phyloP scores from a whole-genome alignment of 2,797 vertebrate species.

The Odontamblyopus rebecca region DNA sequence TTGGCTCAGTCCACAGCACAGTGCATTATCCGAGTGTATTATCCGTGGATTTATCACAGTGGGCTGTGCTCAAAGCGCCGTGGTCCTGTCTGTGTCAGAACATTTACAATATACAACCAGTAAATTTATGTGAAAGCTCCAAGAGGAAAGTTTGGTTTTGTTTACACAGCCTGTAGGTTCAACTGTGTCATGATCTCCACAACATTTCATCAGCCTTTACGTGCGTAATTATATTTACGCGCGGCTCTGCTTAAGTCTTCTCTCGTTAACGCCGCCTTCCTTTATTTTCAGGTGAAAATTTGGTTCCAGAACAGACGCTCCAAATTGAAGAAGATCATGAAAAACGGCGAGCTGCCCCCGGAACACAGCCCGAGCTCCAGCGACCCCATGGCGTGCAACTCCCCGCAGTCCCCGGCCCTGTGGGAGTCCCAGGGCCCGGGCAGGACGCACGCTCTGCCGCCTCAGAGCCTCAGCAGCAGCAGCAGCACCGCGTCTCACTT shows the following conservation, averaged over 20 bases:
- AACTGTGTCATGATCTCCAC: no score
- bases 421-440: conserved; percentile 94
- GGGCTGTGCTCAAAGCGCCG: no score
- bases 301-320: conserved; percentile 99
- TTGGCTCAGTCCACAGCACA: no score
- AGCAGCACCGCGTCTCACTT: conserved; percentile 81
- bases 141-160: no score
- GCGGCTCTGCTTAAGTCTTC: neutral
- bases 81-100: no score
- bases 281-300: conserved; percentile 88
- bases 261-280: neutral
- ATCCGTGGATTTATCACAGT: no score
- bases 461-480: conserved; percentile 83
- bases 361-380: conserved; percentile 99
- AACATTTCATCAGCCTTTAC: no score
- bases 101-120: no score
- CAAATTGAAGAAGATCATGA: conserved; percentile 99
- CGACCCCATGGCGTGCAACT: conserved; percentile 99
- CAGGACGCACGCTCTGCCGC: conserved; percentile 91
- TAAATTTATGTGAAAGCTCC: no score
- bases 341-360: conserved; percentile 95
- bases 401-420: conserved; percentile 95
- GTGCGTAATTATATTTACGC: no score
- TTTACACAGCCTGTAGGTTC: no score
- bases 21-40: no score